A percentile compares a stretch with the other conserved stretches of the same genome.
Conservation (phyloP, 2,113 vertebrate species). For the Mola mola region DNA sequence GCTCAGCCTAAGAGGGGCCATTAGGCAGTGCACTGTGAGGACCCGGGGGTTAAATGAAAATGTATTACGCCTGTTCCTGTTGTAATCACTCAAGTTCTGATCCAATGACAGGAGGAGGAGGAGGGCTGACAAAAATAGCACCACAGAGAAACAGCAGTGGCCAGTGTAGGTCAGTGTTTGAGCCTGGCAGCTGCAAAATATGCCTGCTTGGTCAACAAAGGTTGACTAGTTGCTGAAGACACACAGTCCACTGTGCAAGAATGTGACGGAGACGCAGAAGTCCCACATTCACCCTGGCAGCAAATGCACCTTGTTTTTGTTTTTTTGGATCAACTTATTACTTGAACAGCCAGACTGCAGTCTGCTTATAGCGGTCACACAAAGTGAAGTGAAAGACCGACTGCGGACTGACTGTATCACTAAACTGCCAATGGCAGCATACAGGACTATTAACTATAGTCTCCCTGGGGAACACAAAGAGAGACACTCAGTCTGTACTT, state of each 20-base stretch:
- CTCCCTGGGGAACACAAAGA: no score
- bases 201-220: constrained; percentile 4
- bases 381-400: no score
- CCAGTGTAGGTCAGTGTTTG: constrained; percentile 50
- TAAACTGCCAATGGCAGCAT: no score
- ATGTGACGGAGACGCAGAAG: not conserved
- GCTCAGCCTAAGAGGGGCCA: constrained; percentile 39
- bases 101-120: constrained; percentile 36
- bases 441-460: no score
- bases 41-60: constrained; percentile 62
- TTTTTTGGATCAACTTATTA: not conserved
- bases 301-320: not conserved
- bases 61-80: constrained; percentile 40
- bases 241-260: not conserved
- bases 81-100: constrained; percentile 61
- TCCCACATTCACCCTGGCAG: not conserved
- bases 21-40: constrained; percentile 40
- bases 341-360: constrained; percentile 9
- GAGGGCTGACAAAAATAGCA: constrained; percentile 51
- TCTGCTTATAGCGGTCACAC: no score
- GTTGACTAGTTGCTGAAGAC: constrained; percentile 1
- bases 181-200: constrained; percentile 17
- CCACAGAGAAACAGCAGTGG: constrained; percentile 39
- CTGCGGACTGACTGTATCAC: no score
- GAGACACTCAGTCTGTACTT: constrained; percentile 51